phyloP scores from a whole-genome alignment of 2,888 invertebrate genomes.

The Mesoligia furuncula region DNA sequence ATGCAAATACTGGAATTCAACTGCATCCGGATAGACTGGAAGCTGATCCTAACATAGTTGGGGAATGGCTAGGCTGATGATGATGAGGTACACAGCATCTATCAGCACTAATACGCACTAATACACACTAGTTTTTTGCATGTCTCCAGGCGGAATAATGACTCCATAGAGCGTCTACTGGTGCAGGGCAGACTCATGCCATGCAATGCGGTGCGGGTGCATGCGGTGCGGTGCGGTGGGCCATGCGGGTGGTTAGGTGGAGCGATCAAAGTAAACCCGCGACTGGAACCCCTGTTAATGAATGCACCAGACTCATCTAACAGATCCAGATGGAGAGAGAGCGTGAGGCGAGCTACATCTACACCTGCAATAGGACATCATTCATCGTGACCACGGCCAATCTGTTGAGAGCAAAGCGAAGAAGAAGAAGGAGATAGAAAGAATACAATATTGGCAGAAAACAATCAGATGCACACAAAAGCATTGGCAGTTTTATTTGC shows the following conservation, averaged over 20 bases:
- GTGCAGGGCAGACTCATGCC: no score
- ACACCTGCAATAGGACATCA: background rate
- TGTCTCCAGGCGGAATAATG: background rate
- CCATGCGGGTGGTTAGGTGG: no score
- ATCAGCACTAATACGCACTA: no score
- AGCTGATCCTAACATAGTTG: no score
- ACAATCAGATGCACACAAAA: background rate
- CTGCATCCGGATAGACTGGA: no score
- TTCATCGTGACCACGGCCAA: background rate
- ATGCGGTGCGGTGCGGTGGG: no score
- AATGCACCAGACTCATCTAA: background rate
- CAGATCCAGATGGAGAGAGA: background rate
- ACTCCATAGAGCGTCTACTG: background rate
- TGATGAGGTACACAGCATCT: background rate
- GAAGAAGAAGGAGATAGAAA: background rate
- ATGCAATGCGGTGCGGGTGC: no score
- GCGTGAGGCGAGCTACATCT: background rate
- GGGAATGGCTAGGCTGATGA: no score
- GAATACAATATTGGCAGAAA: background rate
- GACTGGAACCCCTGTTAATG: background rate
- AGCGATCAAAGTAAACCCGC: no score
- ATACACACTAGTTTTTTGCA: no score
- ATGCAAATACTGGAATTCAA: no score
- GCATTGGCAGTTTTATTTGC: slow-evolving; percentile 9
- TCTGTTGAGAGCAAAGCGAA: background rate